A percentile compares a stretch with the other conserved stretches of the same genome.
These are phyloP conservation scores for Torymus tubicola DNA, from an alignment of 2,888 invertebrate genomes.

Conservation along the genomic window DNA sequence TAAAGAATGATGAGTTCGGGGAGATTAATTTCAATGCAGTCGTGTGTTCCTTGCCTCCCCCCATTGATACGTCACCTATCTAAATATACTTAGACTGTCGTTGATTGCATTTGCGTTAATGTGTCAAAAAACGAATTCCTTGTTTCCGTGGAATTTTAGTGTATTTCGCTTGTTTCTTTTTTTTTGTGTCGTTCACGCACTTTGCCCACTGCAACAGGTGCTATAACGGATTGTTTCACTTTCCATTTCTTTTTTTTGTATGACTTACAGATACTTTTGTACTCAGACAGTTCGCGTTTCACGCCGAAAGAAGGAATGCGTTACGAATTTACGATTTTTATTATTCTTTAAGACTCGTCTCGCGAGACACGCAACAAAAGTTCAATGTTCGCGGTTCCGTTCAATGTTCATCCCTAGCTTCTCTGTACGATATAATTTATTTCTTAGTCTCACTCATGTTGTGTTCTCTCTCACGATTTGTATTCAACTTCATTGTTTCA, in stretches of 20 bases:
- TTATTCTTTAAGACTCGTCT: constrained; percentile 55
- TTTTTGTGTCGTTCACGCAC: constrained; percentile 5
- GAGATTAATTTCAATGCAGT: constrained; percentile 52
- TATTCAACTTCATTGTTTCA: constrained; percentile 46
- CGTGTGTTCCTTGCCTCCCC: constrained; percentile 35
- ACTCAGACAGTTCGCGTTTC: constrained; percentile 24
- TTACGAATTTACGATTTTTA: constrained; percentile 27
- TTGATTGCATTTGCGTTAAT: constrained; percentile 48
- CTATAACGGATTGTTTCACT: constrained; percentile 32
- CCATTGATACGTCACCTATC: constrained; percentile 23
- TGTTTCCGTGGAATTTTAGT: constrained; percentile 25
- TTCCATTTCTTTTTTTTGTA: neutral
- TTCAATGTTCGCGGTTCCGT: constrained; percentile 53
- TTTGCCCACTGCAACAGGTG: constrained; percentile 13
- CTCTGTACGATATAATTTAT: constrained; percentile 60
- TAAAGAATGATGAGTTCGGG: neutral
- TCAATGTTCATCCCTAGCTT: constrained; percentile 33
- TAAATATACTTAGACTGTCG: constrained; percentile 43
- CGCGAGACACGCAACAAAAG: constrained; percentile 15
- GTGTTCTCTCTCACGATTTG: constrained; percentile 36
- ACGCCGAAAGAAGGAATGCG: constrained; percentile 35
- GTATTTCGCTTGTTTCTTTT: neutral
- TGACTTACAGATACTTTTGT: constrained; percentile 20
- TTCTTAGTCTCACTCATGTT: constrained; percentile 50
- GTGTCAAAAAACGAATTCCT: constrained; percentile 25